Conservation (phyloP, 1,140 invertebrate genomes). For the Aphaenogaster rudis region DNA sequence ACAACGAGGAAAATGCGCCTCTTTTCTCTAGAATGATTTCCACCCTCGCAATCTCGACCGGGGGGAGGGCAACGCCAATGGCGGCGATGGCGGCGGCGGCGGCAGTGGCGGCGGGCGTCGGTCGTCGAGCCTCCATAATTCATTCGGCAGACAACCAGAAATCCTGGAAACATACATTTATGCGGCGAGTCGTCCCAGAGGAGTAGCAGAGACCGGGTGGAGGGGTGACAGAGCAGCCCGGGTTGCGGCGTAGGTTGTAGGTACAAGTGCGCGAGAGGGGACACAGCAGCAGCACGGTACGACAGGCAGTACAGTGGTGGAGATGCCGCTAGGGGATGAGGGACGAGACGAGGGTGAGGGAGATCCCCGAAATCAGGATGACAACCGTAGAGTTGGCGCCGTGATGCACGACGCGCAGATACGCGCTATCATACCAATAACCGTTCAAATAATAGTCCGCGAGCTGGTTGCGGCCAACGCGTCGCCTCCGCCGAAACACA, state of each 20-base stretch:
- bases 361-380: constrained; percentile 76
- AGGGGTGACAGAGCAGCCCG: constrained; percentile 50
- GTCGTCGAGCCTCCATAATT: constrained; percentile 77
- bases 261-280: constrained; percentile 41
- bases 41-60: constrained; percentile 60
- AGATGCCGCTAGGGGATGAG: constrained; percentile 43
- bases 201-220: constrained; percentile 26
- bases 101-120: constrained; percentile 38
- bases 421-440: constrained; percentile 84
- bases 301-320: constrained; percentile 18
- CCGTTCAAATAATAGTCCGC: constrained; percentile 83
- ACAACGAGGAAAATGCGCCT: constrained; percentile 38
- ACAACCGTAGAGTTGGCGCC: constrained; percentile 82
- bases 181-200: constrained; percentile 75
- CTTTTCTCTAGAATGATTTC: constrained; percentile 56
- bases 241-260: constrained; percentile 51
- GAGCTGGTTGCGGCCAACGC: constrained; percentile 66
- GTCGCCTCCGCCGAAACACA: constrained; percentile 57
- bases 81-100: constrained; percentile 17
- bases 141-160: constrained; percentile 81
- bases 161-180: constrained; percentile 83
- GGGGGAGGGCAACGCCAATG: constrained; percentile 49
- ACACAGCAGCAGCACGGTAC: not conserved
- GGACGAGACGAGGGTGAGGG: constrained; percentile 29
- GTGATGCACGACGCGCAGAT: constrained; percentile 82